Conservation (phyloP, 2,888 invertebrate genomes). For the Cotesia congregata region DNA sequence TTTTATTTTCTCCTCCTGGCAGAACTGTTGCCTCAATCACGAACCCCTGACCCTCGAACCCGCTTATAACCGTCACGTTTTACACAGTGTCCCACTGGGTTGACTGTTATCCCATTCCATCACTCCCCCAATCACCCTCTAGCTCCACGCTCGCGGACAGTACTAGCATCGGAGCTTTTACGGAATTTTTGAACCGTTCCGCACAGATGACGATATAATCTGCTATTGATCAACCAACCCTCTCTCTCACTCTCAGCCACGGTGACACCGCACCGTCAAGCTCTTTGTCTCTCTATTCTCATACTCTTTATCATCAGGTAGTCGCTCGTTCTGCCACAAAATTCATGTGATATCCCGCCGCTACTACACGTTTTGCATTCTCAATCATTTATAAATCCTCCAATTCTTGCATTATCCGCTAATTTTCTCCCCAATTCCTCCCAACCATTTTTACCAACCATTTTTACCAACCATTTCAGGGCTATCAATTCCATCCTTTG, state of each 20-base stretch:
- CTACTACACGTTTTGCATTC: constrained; percentile 22
- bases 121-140: constrained; percentile 35
- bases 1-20: constrained; percentile 50
- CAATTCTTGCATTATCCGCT: constrained; percentile 6
- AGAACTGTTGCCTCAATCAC: constrained; percentile 21
- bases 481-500: too few species aligned
- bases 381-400: constrained; percentile 23
- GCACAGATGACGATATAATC: constrained; percentile 68
- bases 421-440: neutral
- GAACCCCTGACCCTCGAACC: constrained; percentile 23
- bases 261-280: neutral
- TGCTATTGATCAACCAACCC: constrained; percentile 65
- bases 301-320: constrained; percentile 23
- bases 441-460: neutral
- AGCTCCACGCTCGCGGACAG: constrained; percentile 40
- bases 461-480: neutral
- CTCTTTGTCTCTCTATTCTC: neutral
- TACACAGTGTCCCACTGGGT: constrained; percentile 5
- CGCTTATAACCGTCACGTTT: constrained; percentile 13
- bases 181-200: constrained; percentile 66
- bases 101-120: constrained; percentile 28
- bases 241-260: constrained; percentile 31
- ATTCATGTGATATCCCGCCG: constrained; percentile 26
- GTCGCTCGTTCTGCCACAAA: constrained; percentile 26
- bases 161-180: constrained; percentile 65